phyloP scores from a whole-genome alignment of 2,113 vertebrate species.

The Shinisaurus crocodilurus region DNA sequence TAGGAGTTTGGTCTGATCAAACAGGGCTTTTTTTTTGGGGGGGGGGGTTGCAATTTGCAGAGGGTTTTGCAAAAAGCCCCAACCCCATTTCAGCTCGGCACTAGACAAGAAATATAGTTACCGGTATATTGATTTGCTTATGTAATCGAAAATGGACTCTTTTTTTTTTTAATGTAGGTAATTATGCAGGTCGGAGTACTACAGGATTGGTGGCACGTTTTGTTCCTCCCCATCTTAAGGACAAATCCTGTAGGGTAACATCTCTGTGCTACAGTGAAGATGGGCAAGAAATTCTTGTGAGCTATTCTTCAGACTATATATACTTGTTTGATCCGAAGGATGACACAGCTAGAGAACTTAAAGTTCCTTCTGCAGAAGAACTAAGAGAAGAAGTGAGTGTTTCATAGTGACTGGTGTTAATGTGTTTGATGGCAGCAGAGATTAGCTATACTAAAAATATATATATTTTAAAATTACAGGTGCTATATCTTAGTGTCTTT shows the following conservation, averaged over 20 bases:
- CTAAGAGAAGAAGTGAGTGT: conserved; percentile 91
- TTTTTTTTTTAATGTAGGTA: conserved; percentile 77
- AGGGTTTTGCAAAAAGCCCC: background rate
- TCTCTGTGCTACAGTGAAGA: conserved; percentile 97
- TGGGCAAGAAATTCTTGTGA: conserved; percentile 96
- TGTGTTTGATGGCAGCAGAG: conserved; percentile 14
- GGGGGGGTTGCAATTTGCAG: background rate
- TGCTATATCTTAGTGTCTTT: background rate
- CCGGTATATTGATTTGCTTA: background rate
- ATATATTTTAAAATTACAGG: background rate
- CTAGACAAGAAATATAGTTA: background rate
- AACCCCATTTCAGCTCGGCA: background rate
- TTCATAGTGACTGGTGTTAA: background rate
- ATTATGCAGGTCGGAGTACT: conserved; percentile 92
- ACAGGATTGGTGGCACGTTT: conserved; percentile 97
- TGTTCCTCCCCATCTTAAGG: conserved; percentile 92
- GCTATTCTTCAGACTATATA: conserved; percentile 98
- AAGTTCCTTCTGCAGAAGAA: conserved; percentile 90
- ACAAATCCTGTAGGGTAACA: conserved; percentile 96
- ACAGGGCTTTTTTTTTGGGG: background rate
- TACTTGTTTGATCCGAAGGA: conserved; percentile 98
- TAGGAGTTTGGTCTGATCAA: background rate
- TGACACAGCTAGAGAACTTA: conserved; percentile 93
- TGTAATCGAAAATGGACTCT: conserved; percentile 12
- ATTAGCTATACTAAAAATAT: background rate